phyloP scores from a whole-genome alignment of 1,140 invertebrate species.

The Hylaeus volcanicus region DNA sequence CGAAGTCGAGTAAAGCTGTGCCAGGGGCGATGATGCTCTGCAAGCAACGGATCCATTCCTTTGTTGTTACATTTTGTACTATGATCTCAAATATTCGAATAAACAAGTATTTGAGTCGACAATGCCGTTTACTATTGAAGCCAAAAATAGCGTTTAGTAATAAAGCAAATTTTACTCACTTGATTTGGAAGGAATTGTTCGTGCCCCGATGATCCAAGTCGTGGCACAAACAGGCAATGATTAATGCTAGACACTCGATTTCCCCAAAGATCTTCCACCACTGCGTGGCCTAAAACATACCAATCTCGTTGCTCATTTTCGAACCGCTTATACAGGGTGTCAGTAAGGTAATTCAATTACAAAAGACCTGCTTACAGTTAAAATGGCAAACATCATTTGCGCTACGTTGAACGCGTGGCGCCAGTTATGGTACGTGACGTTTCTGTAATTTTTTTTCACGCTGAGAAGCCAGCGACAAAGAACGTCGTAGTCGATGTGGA shows the following conservation, averaged over 20 bases:
- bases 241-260: conserved; percentile 94
- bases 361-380: conserved; percentile 85
- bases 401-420: conserved; percentile 97
- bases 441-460: conserved; percentile 98
- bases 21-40: conserved; percentile 94
- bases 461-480: conserved; percentile 94
- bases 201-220: conserved; percentile 98
- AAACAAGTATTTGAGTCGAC: too few species aligned
- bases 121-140: too few species aligned
- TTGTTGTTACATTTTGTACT: too few species aligned
- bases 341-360: background rate
- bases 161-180: conserved; percentile 83
- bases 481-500: conserved; percentile 94
- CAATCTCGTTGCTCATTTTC: background rate
- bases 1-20: conserved; percentile 96
- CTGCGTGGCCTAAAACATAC: conserved; percentile 87
- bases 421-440: conserved; percentile 98
- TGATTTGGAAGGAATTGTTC: conserved; percentile 99
- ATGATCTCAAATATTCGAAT: background rate
- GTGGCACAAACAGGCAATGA: conserved; percentile 97
- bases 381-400: conserved; percentile 97
- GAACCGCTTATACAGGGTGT: background rate
- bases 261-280: conserved; percentile 96
- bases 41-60: conserved; percentile 44
- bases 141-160: background rate